Conservation (phyloP, 2,113 vertebrate species). For the Myotis brandtii region DNA sequence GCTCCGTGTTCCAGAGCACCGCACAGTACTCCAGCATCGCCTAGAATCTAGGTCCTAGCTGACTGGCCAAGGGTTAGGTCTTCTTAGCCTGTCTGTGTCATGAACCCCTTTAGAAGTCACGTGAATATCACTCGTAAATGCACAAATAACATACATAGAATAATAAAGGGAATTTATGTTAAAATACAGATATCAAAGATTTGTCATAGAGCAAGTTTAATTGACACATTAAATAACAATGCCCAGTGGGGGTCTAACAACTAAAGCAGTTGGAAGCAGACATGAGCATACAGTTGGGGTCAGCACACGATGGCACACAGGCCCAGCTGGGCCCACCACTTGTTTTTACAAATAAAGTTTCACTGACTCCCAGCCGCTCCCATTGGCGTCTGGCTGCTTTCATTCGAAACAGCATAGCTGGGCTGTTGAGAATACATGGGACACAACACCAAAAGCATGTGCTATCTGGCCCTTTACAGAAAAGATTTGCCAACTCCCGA, state of each 20-base stretch:
- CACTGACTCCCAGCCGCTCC: neutral
- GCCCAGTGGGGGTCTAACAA: neutral
- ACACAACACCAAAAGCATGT: neutral
- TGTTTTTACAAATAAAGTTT: conserved; percentile 50
- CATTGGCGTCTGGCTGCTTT: neutral
- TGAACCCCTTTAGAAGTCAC: neutral
- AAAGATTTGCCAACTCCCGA: neutral
- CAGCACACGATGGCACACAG: neutral
- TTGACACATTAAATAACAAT: neutral
- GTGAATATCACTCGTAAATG: neutral
- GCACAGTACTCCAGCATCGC: neutral
- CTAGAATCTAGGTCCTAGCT: neutral
- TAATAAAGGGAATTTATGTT: neutral
- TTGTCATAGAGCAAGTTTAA: neutral
- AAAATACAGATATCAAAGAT: neutral
- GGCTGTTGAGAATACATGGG: neutral
- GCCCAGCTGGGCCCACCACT: neutral
- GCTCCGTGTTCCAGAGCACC: neutral
- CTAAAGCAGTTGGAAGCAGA: neutral
- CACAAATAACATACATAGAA: neutral
- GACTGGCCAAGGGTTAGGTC: neutral
- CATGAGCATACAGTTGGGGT: neutral
- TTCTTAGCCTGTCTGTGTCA: neutral
- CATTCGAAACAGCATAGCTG: neutral
- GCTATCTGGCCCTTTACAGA: neutral